Conservation (phyloP, 2,113 vertebrate genomes). For the Stercorarius parasiticus region DNA sequence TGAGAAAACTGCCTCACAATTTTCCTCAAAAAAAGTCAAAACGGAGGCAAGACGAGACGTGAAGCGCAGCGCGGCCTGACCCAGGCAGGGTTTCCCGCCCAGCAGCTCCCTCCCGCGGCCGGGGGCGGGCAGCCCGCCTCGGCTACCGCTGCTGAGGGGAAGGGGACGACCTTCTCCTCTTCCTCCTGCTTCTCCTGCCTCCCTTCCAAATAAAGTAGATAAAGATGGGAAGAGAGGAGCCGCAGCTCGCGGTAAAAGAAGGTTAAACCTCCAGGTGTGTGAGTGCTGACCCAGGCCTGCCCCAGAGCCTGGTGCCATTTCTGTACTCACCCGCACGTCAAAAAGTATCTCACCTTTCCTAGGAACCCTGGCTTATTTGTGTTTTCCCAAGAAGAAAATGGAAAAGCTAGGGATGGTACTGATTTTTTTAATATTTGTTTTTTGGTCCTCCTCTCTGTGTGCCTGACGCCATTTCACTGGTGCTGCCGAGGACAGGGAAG, state of each 20-base stretch:
- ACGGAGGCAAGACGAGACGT: rapidly evolving
- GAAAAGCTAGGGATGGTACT: not conserved
- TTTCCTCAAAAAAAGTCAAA: not conserved
- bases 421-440: too few species aligned
- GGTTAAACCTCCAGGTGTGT: too few species aligned
- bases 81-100: not conserved
- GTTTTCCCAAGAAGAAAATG: not conserved
- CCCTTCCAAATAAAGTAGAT: not conserved
- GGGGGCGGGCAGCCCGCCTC: not conserved
- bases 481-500: not conserved
- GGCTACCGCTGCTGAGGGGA: not conserved
- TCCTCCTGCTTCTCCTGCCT: not conserved
- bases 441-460: not conserved
- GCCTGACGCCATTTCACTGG: not conserved
- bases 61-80: not conserved
- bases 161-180: not conserved
- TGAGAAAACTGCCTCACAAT: not conserved
- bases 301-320: not conserved
- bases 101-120: not conserved
- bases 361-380: not conserved
- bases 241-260: not conserved
- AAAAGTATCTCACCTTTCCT: not conserved
- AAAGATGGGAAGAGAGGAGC: not conserved
- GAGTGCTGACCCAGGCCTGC: not conserved
- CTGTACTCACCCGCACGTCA: not conserved